Conservation (phyloP, 2,888 invertebrate species). For the Atherix ibis region DNA sequence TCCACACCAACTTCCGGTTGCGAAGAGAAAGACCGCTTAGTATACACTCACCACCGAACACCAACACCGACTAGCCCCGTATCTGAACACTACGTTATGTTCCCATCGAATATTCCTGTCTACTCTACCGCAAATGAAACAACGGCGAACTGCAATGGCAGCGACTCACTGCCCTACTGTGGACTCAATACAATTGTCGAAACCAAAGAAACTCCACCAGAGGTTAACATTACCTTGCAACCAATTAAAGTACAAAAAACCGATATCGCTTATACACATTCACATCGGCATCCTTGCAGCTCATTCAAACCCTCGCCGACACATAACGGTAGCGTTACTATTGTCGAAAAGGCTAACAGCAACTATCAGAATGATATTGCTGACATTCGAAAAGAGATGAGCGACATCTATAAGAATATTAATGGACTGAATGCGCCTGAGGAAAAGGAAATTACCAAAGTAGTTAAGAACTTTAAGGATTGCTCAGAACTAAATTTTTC, state of each 20-base stretch:
- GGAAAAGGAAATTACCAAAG: not conserved
- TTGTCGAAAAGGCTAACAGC: not conserved
- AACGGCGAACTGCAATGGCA: slow-evolving; percentile 17
- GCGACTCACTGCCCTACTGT: slow-evolving; percentile 18
- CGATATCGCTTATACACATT: slow-evolving; percentile 23
- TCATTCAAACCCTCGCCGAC: slow-evolving; percentile 21
- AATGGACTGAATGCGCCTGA: not conserved
- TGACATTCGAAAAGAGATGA: not conserved
- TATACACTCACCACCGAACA: slow-evolving; percentile 22
- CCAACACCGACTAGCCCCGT: slow-evolving; percentile 29
- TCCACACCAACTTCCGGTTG: slow-evolving; percentile 22
- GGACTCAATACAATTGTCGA: slow-evolving; percentile 30
- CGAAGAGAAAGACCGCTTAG: slow-evolving; percentile 28
- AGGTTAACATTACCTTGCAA: slow-evolving; percentile 22
- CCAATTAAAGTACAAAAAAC: slow-evolving; percentile 26
- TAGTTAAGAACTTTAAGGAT: not conserved
- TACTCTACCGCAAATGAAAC: slow-evolving; percentile 8
- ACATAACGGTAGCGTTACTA: not conserved
- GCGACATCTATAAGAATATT: slow-evolving; percentile 5
- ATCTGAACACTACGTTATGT: slow-evolving; percentile 30
- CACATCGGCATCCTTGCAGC: slow-evolving; percentile 18
- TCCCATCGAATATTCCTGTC: slow-evolving; percentile 32
- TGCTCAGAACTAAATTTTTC: no score
- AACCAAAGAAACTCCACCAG: slow-evolving; percentile 22
- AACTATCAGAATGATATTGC: not conserved